Conservation (phyloP, 1,140 invertebrate genomes). For the Trachelipus rathkii region DNA sequence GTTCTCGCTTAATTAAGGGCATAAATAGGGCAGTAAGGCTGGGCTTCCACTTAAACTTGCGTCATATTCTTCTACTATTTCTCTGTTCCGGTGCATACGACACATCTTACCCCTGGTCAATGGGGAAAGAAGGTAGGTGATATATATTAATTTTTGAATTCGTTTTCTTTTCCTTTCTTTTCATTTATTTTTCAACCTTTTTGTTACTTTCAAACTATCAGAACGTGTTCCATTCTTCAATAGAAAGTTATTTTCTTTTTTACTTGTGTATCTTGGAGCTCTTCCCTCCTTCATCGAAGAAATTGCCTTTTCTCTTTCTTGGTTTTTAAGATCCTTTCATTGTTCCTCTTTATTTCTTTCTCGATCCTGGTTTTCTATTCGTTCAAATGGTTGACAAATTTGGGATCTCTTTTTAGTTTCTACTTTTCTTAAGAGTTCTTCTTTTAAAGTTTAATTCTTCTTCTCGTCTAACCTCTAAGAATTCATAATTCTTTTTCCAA, state of each 20-base stretch:
- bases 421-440: constrained; percentile 28
- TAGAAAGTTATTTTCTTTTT: constrained; percentile 28
- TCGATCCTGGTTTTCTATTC: constrained; percentile 39
- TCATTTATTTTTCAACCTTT: constrained; percentile 35
- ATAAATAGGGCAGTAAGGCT: no score
- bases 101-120: no score
- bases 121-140: no score
- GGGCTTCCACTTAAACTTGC: no score
- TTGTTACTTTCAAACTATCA: constrained; percentile 37
- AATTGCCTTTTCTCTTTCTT: constrained; percentile 20
- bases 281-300: constrained; percentile 29
- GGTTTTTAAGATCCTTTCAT: constrained; percentile 25
- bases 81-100: no score
- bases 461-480: constrained; percentile 28
- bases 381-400: constrained; percentile 30
- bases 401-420: constrained; percentile 19
- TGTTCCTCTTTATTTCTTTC: constrained; percentile 25
- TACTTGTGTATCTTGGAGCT: constrained; percentile 31
- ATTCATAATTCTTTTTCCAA: constrained; percentile 33
- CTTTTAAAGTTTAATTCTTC: constrained; percentile 35
- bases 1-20: no score
- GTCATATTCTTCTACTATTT: no score
- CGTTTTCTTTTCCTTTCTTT: constrained; percentile 39
- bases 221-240: constrained; percentile 32
- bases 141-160: no score